phyloP scores from a whole-genome alignment of 2,888 invertebrate genomes.

The Poecilus cupreus region DNA sequence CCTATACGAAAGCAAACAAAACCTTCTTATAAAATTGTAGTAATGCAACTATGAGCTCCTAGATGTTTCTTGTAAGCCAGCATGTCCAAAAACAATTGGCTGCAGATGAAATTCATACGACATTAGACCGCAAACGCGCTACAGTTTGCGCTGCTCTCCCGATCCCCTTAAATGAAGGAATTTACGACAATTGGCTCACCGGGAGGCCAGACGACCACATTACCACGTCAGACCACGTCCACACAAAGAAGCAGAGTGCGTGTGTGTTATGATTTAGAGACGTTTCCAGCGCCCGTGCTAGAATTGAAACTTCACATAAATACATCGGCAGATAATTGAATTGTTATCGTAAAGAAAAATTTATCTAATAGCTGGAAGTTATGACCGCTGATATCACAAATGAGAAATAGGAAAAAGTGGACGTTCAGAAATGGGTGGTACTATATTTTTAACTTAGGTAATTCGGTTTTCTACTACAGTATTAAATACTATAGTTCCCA shows the following conservation, averaged over 20 bases:
- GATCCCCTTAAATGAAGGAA: conserved; percentile 32
- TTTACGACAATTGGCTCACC: conserved; percentile 33
- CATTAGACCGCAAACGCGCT: not conserved
- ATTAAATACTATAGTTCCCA: too few relatives aligned
- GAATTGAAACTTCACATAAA: conserved; percentile 15
- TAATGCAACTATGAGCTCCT: too few relatives aligned
- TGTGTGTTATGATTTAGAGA: conserved; percentile 24
- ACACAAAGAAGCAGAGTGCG: not conserved
- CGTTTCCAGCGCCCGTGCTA: not conserved
- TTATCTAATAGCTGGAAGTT: not conserved
- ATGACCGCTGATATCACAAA: not conserved
- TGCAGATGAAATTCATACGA: conserved; percentile 2
- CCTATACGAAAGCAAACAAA: too few relatives aligned
- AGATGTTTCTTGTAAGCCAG: not conserved
- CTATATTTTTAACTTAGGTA: too few relatives aligned
- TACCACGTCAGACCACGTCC: conserved; percentile 1
- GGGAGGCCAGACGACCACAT: conserved; percentile 1
- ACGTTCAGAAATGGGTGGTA: too few relatives aligned
- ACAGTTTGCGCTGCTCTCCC: not conserved
- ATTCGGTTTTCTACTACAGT: too few relatives aligned
- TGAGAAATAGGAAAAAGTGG: not conserved
- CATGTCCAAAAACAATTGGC: conserved; percentile 26
- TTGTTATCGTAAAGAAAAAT: not conserved
- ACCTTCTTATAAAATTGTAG: too few relatives aligned
- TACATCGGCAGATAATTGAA: not conserved